phyloP scores from a whole-genome alignment of 2,113 vertebrate genomes.

The Benitochromis conjunctus region DNA sequence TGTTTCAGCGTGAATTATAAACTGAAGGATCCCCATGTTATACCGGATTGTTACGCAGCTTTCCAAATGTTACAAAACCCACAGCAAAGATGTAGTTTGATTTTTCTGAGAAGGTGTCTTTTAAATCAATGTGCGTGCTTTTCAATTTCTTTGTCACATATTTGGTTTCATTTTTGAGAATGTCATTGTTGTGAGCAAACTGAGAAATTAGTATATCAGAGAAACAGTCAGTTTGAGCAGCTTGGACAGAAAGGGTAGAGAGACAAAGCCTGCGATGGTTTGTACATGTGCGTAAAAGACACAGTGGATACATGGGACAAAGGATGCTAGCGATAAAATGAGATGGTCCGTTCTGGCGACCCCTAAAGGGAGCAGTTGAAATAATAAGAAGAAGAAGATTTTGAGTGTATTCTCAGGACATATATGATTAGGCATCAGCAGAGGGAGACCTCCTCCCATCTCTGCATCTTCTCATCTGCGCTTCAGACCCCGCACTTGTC shows the following conservation, averaged over 20 bases:
- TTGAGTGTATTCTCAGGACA: not conserved
- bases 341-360: not conserved
- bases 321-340: too few species aligned
- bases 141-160: not conserved
- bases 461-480: conserved; percentile 8
- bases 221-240: not conserved
- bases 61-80: not conserved
- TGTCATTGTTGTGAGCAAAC: not conserved
- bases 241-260: not conserved
- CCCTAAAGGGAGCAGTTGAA: not conserved
- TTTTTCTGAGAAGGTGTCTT: not conserved
- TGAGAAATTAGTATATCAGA: not conserved
- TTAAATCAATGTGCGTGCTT: not conserved
- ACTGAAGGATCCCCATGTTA: not conserved
- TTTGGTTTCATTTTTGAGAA: not conserved
- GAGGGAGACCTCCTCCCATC: conserved; percentile 61
- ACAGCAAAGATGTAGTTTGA: not conserved
- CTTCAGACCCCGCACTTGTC: not conserved
- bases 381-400: not conserved
- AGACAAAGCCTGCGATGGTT: not conserved
- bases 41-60: not conserved
- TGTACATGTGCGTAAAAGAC: not conserved
- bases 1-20: not conserved
- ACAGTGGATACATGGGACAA: too few species aligned
- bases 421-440: conserved; percentile 40